Base-by-base conservation (phyloP, 2,888 invertebrate genomes). In the Leptinotarsa rubiginosa region DNA sequence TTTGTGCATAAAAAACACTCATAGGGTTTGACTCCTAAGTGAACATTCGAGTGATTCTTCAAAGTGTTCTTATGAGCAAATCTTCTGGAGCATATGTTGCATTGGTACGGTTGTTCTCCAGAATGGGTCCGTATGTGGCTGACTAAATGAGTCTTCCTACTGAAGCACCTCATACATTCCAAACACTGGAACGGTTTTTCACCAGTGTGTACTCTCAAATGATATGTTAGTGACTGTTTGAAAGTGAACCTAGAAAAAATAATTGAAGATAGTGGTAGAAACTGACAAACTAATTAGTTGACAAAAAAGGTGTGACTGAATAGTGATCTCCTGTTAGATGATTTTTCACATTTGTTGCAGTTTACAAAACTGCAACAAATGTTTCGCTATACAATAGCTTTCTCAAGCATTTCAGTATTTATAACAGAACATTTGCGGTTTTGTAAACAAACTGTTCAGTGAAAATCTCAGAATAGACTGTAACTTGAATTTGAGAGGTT, bases 51-150 rank as follows among this genome's bases (percentile, higher is more conserved):
- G 59, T 59, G 59, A 22, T 59, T 59, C 4, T 22, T 59, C 7
- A 59, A 59, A 22, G 22, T 59, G 59, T 59, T 59, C 25, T 25
- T 59, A 3, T 59, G 59, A 13, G 59, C 20, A 16, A 59, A 59
- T 59, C 25, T 59, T 25, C 25, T 22, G 16, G 12, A 22, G 7
- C 59, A 59, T 3, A 22, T 25, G 4, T 59, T n/a, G 7, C 59
- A 59, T 25, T 59, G 59, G n/a, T 59, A 59, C 1, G 59, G 59
- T 25, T 59, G 59, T 25, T 59, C 59, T 25, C 59, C 59, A 15
- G 59, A 22, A 25, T 59, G 59, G 59, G 22, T 25, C 13, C 59
- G 1, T 16, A 25, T 59, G 59, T 59, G 59, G 15, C 59, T 15
- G 3, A 22, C 22, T 12, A 59, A 16, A 25, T 59, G 59, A 13